Conservation (phyloP, 92 coral and sea anemone genomes). For the Palythoa heliodiscus region DNA sequence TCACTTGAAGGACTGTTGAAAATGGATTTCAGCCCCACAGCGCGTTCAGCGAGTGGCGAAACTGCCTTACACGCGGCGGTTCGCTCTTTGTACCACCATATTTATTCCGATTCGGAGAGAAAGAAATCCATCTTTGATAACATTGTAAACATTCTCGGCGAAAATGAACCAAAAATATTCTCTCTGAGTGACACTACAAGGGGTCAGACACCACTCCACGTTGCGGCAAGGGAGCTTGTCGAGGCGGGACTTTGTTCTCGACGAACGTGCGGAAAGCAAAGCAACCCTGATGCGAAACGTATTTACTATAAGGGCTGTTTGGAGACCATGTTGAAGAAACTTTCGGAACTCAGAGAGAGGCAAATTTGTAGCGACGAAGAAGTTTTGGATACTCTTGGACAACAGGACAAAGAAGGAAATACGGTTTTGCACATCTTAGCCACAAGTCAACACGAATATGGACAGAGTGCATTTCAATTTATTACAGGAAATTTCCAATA, state of each 20-base stretch:
- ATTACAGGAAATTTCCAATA: conserved; percentile 43
- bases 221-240: conserved; percentile 57
- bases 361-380: conserved; percentile 33
- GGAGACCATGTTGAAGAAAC: conserved; percentile 55
- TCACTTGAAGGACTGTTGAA: conserved; percentile 61
- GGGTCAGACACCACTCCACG: conserved; percentile 56
- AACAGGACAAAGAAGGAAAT: conserved; percentile 56
- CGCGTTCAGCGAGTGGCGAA: conserved; percentile 62
- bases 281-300: conserved; percentile 50
- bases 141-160: conserved; percentile 49
- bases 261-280: conserved; percentile 35
- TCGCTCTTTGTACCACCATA: conserved; percentile 58
- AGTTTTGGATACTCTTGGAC: conserved; percentile 43
- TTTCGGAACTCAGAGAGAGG: conserved; percentile 49
- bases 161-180: conserved; percentile 52
- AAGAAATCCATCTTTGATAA: conserved; percentile 55
- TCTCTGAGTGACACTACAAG: conserved; percentile 35
- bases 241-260: conserved; percentile 52
- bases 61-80: conserved; percentile 70
- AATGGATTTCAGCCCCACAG: conserved; percentile 62
- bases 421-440: conserved; percentile 57
- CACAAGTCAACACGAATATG: conserved; percentile 34
- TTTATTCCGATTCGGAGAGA: conserved; percentile 48
- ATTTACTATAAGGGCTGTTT: conserved; percentile 62
- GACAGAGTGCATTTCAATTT: conserved; percentile 48